A percentile compares a stretch with the other conserved stretches of the same genome.
phyloP scores from a whole-genome alignment of 2,113 vertebrate species.

The Sterna hirundo region DNA sequence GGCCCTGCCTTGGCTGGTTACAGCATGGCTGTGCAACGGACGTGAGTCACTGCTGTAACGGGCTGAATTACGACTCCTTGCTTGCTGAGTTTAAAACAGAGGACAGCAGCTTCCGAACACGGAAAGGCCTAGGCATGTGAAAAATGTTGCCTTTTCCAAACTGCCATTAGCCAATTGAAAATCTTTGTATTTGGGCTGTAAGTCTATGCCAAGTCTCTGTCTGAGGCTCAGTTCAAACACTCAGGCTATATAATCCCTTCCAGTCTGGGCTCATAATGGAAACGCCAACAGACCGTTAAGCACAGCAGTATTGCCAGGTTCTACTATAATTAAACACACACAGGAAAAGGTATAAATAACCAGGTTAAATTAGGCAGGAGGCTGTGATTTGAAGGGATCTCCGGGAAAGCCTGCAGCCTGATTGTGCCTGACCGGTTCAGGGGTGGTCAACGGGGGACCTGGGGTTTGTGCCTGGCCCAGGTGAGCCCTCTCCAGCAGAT shows the following conservation, averaged over 20 bases:
- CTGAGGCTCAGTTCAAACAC: constrained; percentile 59
- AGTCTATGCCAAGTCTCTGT: constrained; percentile 47
- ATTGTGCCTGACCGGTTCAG: neutral
- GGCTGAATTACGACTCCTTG: constrained; percentile 26
- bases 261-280: constrained; percentile 56
- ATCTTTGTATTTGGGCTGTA: constrained; percentile 46
- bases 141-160: constrained; percentile 61
- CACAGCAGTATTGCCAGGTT: constrained; percentile 48
- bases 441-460: neutral
- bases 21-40: neutral
- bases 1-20: constrained; percentile 3
- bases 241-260: constrained; percentile 60
- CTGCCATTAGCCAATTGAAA: constrained; percentile 56
- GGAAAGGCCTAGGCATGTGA: constrained; percentile 56
- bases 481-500: neutral
- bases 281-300: constrained; percentile 61
- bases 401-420: neutral
- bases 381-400: constrained; percentile 10
- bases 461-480: neutral
- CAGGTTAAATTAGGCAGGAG: constrained; percentile 35
- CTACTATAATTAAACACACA: constrained; percentile 55
- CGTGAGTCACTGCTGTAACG: constrained; percentile 8
- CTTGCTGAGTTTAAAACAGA: constrained; percentile 32
- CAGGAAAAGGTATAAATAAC: constrained; percentile 61
- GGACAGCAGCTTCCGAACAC: constrained; percentile 36